Base-by-base conservation (phyloP, 2,888 invertebrate species). In the Ptychoptera albimana region DNA sequence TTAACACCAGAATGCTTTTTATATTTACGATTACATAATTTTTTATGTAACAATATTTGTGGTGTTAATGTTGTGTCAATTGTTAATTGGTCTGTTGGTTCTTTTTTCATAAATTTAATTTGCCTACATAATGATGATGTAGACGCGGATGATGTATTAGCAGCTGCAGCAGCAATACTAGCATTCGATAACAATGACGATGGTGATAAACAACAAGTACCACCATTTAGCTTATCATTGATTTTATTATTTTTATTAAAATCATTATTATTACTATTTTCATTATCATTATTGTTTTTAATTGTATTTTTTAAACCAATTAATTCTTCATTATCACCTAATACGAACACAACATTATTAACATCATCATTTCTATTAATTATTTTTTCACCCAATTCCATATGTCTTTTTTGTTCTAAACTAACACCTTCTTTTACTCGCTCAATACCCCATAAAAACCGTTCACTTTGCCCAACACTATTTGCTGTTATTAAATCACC, bases 1-100 rank as follows among this genome's bases (percentile, higher is more conserved):
- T 79, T 80, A 60, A 79, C 76, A 55, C 79, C 78, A 60, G 77
- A 76, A 71, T 77, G 74, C 67, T 73, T 72, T 55, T 74, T 75
- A 54, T 34, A 42, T 42, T 69, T 68, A 69, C 70, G 71, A 68
- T 70, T 68, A 58, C 69, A 68, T 12, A 38, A 42, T 14, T 46
- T 32, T 42, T 48, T 40, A 36, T 46, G 69, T 52, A 35, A 45
- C 45, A 37, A 39, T 52, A 45, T 40, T 10, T 37, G 44, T 2
- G 13, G 39, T 36, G 45, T 23, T 5, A 31, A 23, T 36, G 15
- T 37, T 9, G 42, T 39, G n/a, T 39, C 37, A 4, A 37, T 44
- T 9, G 12, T 8, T 12, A 43, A 12, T 30, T 38, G 30, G 2
- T 34, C 42, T 15, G 16, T 39, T 35, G 34, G 12, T 14, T 40